Conservation (phyloP, 2,888 invertebrate genomes). For the Callinectes sapidus region DNA sequence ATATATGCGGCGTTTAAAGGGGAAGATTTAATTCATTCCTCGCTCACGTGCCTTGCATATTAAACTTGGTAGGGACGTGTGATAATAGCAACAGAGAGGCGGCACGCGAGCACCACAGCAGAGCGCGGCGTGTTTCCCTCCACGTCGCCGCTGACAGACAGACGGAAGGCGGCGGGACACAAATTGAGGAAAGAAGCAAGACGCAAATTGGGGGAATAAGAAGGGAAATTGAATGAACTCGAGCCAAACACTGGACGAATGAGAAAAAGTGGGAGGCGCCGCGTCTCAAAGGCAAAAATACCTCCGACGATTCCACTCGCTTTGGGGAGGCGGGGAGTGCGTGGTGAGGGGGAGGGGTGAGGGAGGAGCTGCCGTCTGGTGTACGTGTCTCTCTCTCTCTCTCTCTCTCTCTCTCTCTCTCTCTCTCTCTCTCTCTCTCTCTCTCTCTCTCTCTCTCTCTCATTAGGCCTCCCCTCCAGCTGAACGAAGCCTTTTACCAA, state of each 20-base stretch:
- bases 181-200: neutral
- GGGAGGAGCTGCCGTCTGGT: neutral
- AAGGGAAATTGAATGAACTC: neutral
- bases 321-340: neutral
- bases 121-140: neutral
- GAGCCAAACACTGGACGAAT: neutral
- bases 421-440: conserved; percentile 37
- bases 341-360: neutral
- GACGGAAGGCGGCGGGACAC: neutral
- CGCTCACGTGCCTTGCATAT: conserved; percentile 18
- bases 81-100: conserved; percentile 15
- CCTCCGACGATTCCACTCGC: neutral
- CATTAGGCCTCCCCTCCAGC: conserved; percentile 28
- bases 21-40: conserved; percentile 20
- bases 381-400: neutral
- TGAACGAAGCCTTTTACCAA: neutral
- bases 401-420: conserved; percentile 13
- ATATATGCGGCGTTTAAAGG: conserved; percentile 12
- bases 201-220: conserved; percentile 1
- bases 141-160: neutral
- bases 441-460: conserved; percentile 31
- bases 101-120: neutral
- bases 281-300: conserved; percentile 22
- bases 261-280: neutral
- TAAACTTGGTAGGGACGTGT: neutral